Conservation (phyloP, 2,113 vertebrate species). For the Panthera leo region DNA sequence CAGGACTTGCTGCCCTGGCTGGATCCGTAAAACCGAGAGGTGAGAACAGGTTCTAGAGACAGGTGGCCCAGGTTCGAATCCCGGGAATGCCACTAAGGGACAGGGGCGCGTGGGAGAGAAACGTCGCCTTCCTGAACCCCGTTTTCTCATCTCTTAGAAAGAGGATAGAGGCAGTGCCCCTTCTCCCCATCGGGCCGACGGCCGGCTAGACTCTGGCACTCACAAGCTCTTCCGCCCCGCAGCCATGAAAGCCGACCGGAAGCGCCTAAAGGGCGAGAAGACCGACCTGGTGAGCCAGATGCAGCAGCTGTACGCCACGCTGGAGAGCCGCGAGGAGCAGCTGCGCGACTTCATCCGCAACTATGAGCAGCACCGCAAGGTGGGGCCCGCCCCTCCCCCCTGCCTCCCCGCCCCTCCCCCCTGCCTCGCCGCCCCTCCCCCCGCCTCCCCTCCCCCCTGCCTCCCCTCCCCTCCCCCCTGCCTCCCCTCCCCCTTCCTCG, state of each 20-base stretch:
- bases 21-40: not conserved
- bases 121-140: accelerated
- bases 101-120: not conserved
- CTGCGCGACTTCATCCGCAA: constrained; percentile 98
- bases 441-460: accelerated
- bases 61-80: not conserved
- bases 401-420: accelerated
- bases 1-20: no score
- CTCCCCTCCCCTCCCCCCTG: accelerated
- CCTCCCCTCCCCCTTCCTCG: not conserved
- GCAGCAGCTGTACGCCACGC: constrained; percentile 98
- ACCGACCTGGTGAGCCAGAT: constrained; percentile 98
- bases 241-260: constrained; percentile 99
- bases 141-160: no score
- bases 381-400: constrained; percentile 63
- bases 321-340: constrained; percentile 98
- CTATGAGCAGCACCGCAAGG: constrained; percentile 98
- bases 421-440: accelerated
- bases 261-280: constrained; percentile 96
- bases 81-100: not conserved
- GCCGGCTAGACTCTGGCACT: not conserved
- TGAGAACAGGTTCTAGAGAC: not conserved
- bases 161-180: not conserved
- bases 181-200: not conserved
- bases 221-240: not conserved